A percentile compares a stretch with the other conserved stretches of the same genome.
Evolutionary conservation across 2,797 vertebrate genomes (phyloP).

Genomic region (Cottoperca gobio): DNA sequence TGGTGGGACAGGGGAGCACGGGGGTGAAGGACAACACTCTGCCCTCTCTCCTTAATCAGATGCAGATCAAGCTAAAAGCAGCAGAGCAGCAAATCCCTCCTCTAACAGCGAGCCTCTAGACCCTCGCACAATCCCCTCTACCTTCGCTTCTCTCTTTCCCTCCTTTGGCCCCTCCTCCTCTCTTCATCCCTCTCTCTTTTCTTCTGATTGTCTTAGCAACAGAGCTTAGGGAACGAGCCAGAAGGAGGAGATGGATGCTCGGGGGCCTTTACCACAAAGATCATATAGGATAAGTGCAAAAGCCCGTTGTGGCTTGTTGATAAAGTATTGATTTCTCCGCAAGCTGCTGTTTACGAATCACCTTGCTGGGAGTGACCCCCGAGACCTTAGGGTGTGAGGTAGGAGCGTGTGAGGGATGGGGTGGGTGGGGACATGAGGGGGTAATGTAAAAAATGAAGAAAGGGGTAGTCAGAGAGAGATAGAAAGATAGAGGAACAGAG

Average conservation of each 20-base stretch:
- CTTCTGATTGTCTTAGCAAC: constrained; percentile 81
- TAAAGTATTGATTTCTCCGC: constrained; percentile 98
- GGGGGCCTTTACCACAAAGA: constrained; percentile 91
- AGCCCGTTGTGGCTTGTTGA: constrained; percentile 99
- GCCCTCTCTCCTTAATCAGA: constrained; percentile 93
- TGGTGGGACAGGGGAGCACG: constrained; percentile 90
- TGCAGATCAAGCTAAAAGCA: constrained; percentile 98
- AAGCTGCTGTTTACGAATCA: constrained; percentile 95
- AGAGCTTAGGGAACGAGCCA: constrained; percentile 88
- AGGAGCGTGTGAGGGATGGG: constrained; percentile 42
- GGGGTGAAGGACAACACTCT: constrained; percentile 92
- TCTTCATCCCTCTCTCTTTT: constrained; percentile 67
- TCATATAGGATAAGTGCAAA: constrained; percentile 97
- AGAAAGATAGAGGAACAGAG: constrained; percentile 50
- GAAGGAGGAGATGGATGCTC: constrained; percentile 89
- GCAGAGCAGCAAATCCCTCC: constrained; percentile 90
- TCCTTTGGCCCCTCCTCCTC: constrained; percentile 53
- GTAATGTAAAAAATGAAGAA: constrained; percentile 73
- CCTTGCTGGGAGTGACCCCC: constrained; percentile 96
- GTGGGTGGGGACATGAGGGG: constrained; percentile 41
- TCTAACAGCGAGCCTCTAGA: constrained; percentile 72
- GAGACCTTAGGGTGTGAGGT: constrained; percentile 88
- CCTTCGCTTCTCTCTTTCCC: constrained; percentile 52
- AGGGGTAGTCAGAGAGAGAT: constrained; percentile 47
- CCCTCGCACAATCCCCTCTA: constrained; percentile 69